Evolutionary conservation across 2,888 invertebrate species (phyloP).

Genomic region (Hartigia nigra): DNA sequence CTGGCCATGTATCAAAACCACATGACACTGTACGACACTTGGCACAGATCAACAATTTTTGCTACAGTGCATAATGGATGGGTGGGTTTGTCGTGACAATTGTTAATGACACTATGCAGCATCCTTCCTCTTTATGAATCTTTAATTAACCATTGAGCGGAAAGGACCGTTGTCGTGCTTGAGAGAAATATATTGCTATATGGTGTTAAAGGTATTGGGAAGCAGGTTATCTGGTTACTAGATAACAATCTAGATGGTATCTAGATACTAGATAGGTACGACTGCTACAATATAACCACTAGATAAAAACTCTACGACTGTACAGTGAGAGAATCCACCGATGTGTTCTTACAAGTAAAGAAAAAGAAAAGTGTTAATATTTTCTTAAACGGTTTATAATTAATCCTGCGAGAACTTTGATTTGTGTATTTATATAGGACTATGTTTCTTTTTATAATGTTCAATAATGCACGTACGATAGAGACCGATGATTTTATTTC

Average conservation of each 20-base stretch:
- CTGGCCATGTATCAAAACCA: not conserved
- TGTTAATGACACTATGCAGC: not conserved
- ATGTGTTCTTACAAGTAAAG: no score
- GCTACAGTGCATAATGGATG: not conserved
- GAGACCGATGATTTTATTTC: not conserved
- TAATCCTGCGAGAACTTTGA: no score
- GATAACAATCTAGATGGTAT: not conserved
- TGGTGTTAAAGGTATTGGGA: not conserved
- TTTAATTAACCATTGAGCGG: not conserved
- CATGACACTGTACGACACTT: not conserved
- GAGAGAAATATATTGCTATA: not conserved
- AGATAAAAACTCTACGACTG: not conserved
- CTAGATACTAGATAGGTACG: not conserved
- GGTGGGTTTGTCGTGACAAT: not conserved
- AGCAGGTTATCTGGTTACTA: not conserved
- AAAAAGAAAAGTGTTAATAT: no score
- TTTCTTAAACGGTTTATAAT: no score
- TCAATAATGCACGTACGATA: no score
- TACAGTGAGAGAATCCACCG: no score
- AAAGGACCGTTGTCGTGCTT: not conserved
- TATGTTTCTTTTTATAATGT: no score
- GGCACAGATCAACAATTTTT: not conserved
- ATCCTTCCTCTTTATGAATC: not conserved
- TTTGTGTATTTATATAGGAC: no score
- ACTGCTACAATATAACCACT: not conserved